Conservation (phyloP, 2,888 invertebrate species). For the Bellardia pandia region DNA sequence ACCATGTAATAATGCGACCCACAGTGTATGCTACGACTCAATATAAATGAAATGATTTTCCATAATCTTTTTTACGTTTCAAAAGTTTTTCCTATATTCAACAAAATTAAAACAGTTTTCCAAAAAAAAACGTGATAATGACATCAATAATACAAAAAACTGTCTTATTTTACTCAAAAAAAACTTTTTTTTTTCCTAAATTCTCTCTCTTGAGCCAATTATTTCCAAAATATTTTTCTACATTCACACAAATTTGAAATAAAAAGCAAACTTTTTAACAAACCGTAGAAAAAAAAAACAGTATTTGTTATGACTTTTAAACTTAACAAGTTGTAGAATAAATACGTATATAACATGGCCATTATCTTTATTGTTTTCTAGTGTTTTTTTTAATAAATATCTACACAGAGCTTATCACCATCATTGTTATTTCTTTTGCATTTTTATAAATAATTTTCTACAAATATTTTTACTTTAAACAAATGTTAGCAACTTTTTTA, state of each 20-base stretch:
- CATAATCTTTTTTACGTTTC: too few relatives aligned
- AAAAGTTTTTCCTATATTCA: too few relatives aligned
- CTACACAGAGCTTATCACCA: too few relatives aligned
- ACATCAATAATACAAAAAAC: too few relatives aligned
- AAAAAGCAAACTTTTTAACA: not conserved
- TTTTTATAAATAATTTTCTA: not conserved
- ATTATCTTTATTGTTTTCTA: not conserved
- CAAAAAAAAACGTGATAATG: too few relatives aligned
- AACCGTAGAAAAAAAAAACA: not conserved
- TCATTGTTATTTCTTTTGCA: not conserved
- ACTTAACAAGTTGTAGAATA: constrained; percentile 32
- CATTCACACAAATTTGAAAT: not conserved
- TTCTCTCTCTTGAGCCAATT: not conserved
- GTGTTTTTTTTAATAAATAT: not conserved
- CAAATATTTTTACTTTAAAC: constrained; percentile 5
- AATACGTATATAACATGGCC: constrained; percentile 6
- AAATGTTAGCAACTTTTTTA: not conserved
- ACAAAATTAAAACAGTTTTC: too few relatives aligned
- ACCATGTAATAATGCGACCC: too few relatives aligned
- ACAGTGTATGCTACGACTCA: too few relatives aligned
- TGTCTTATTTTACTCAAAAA: not conserved
- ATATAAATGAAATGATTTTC: too few relatives aligned
- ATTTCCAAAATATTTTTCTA: not conserved
- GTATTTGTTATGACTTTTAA: constrained; percentile 13
- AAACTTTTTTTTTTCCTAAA: not conserved